Base-by-base conservation (phyloP, 2,888 invertebrate genomes). In the Timandra comae region DNA sequence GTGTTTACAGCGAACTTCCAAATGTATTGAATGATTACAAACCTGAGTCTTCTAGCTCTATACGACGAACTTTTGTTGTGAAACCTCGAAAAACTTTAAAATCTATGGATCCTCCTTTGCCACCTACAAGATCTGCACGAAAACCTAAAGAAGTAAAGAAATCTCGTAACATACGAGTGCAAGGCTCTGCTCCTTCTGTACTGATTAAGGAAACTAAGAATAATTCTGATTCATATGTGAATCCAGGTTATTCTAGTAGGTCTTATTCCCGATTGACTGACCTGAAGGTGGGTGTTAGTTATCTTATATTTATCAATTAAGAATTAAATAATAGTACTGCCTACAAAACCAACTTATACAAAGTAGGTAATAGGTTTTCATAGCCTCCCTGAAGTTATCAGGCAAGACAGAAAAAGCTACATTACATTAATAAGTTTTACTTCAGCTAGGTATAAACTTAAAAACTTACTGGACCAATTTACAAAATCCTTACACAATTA, bases 41-140 rank as follows among this genome's bases (percentile, higher is more conserved):
- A 21, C 66, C 68, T 29, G 62, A 61, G 21, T 67, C 16, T 16
- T 16, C 16, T 16, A 55, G 34, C 35, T 16, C 56, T 19, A 46
- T 44, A 27, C 63, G 49, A 34, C 57, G 51, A 26, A 66, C 64
- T 4, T 55, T 55, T 45, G 65, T 75, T 2, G 66, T 72, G 11
- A 84, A 75, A 46, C 84, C 82, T 12, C 71, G 70, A 39, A 67
- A 56, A 41, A 85, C 84, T 10, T 35, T 85, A 19, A 67, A 68
- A 40, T 81, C 81, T 8, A 44, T 81, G 30, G 72, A 79, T 35
- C 71, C 78, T 2, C 52, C 58, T 5, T 52, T 58, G 20, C 69
- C 71, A 2, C 69, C 72, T 1, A 57, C 61, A 31, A 61, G 58
- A n/a, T 43, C 41, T 2, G 38, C 49, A 10, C 30, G 31, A 7